Percentiles rank a stretch among this genome's conserved stretches.
Evolutionary conservation across 2,113 vertebrate genomes (phyloP).

Genomic region (Lepus europaeus): DNA sequence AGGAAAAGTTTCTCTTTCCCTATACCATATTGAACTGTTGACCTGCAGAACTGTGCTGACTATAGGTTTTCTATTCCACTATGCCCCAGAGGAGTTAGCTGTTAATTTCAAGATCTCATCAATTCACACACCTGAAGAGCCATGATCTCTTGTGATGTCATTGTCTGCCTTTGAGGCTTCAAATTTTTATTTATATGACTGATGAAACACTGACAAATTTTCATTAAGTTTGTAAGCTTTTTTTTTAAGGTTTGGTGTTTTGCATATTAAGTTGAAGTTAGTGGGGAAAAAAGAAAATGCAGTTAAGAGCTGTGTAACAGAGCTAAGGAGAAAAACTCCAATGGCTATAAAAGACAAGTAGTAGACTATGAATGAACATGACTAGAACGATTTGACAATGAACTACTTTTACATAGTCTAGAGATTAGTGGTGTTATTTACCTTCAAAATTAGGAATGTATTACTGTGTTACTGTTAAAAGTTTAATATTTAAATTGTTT

Average conservation of each 20-base stretch:
- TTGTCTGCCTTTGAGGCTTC: background rate
- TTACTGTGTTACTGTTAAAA: background rate
- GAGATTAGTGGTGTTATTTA: background rate
- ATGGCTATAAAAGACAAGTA: background rate
- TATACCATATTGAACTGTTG: background rate
- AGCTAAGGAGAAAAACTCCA: background rate
- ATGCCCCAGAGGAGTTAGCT: background rate
- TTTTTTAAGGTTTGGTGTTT: background rate
- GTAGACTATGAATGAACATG: background rate
- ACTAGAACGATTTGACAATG: background rate
- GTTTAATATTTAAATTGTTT: conserved; percentile 16
- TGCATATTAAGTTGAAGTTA: conserved; percentile 18
- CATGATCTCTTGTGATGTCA: background rate
- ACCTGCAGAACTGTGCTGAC: background rate
- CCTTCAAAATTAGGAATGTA: background rate
- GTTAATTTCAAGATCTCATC: background rate
- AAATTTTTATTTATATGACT: background rate
- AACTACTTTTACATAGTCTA: background rate
- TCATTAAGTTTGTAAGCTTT: conserved; percentile 21
- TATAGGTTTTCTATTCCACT: background rate
- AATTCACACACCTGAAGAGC: background rate
- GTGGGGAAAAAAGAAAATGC: background rate
- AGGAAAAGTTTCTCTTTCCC: background rate
- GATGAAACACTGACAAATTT: conserved; percentile 24
- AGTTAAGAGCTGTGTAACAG: background rate